Conservation (phyloP, 1,140 invertebrate genomes). For the Gonioctena quinquepunctata region DNA sequence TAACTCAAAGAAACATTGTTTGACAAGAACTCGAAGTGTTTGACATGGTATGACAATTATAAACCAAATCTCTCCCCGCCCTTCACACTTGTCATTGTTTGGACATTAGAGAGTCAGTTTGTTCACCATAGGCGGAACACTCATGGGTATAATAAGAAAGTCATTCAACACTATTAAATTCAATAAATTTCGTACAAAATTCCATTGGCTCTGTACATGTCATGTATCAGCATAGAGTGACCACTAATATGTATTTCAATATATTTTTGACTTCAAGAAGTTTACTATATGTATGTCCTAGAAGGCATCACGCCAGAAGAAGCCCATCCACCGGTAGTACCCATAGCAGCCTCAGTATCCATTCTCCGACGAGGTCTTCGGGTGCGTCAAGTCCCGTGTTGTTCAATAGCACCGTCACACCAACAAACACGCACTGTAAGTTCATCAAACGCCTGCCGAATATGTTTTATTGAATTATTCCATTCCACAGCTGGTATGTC, state of each 20-base stretch:
- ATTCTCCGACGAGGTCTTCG: conserved; percentile 54
- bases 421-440: conserved; percentile 50
- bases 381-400: conserved; percentile 55
- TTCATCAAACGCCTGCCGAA: background rate
- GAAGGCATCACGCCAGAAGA: conserved; percentile 52
- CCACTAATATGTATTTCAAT: background rate
- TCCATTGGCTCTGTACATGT: too few species aligned
- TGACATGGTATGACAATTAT: too few species aligned
- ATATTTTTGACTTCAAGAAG: background rate
- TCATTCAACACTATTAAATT: too few species aligned
- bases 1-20: too few species aligned
- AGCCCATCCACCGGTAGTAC: conserved; percentile 55
- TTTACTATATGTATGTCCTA: conserved; percentile 27
- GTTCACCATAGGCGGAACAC: too few species aligned
- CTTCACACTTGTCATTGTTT: too few species aligned
- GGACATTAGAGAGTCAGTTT: too few species aligned
- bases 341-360: conserved; percentile 52
- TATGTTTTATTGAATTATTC: background rate
- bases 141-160: too few species aligned
- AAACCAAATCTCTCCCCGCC: too few species aligned
- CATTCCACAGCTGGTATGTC: conserved; percentile 44
- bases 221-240: too few species aligned
- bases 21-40: too few species aligned
- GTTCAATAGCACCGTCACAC: conserved; percentile 48
- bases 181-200: too few species aligned